These are phyloP conservation scores for Trialeurodes vaporariorum DNA, from an alignment of 1,140 invertebrate species.

Conservation along the genomic window DNA sequence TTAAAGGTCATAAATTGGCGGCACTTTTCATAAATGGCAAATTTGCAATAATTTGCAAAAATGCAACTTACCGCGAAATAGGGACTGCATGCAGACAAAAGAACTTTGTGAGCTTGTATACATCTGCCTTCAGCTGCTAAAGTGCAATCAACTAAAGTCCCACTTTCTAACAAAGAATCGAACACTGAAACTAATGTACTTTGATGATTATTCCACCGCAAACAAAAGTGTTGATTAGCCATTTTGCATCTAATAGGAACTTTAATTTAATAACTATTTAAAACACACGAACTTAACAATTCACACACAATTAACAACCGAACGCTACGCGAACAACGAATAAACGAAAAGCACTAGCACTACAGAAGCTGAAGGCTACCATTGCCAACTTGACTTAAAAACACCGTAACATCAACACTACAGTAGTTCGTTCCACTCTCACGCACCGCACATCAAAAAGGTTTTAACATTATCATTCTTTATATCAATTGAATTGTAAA, in stretches of 20 bases:
- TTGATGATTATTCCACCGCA: conserved; percentile 46
- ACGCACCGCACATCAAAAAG: no score
- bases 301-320: neutral
- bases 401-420: neutral
- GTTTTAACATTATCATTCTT: no score
- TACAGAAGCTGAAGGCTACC: neutral
- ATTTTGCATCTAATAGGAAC: neutral
- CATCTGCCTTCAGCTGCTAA: conserved; percentile 31
- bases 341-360: neutral
- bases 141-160: conserved; percentile 42
- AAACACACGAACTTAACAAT: neutral
- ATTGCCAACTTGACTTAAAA: neutral
- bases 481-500: no score
- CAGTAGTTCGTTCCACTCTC: no score
- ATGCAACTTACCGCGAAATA: conserved; percentile 22
- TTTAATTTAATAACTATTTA: neutral
- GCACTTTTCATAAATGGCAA: neutral
- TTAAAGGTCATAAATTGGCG: neutral
- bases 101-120: conserved; percentile 22
- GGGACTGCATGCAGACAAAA: conserved; percentile 23
- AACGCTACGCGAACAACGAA: neutral
- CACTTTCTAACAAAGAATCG: conserved; percentile 38
- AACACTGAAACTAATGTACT: conserved; percentile 42
- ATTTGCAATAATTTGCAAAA: neutral
- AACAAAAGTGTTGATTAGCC: conserved; percentile 39